Base-by-base conservation (phyloP, 1,140 invertebrate genomes). In the Saxidomus purpurata region DNA sequence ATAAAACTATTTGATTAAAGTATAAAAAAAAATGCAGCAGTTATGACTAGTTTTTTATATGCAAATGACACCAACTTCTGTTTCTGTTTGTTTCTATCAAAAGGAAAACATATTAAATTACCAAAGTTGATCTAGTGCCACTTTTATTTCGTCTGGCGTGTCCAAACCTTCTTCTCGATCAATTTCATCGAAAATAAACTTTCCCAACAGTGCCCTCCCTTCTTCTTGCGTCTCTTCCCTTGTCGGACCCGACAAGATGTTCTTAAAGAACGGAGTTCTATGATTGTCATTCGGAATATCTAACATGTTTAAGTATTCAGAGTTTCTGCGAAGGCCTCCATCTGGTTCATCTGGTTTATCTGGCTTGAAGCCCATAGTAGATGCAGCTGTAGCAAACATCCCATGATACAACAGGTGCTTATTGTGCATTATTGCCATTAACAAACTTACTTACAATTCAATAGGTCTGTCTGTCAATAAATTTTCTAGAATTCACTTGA, bases 211-310 rank as follows among this genome's bases (percentile, higher is more conserved):
- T 25, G 31, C 31, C 61, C 38, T 81, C 11, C 79, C 79, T 43
- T 81, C 79, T 81, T 81, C 49, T 8, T 19, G 17, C 0, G 79
- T 81, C 25, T 81, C 79, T 31, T 81, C 79, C 2, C 4, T 36
- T 8, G 43, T 81, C 34, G 40, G n/a, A n/a, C 9, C 15, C 9
- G 22, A 1, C 19, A 67, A 67, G 15, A 67, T 36, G 6, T 76
- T 76, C 8, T 49, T 28, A 22, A 81, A 81, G 22, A 81, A 81
- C 36, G 47, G 28, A 81, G 59, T 81, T 40, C 25, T 81, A 25
- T 38, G 19, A 49, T 81, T 81, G 79, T 81, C 79, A 61, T 81
- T 61, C 13, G 49, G 79, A 52, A 81, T 61, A 8, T 81, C 59
- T 28, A 81, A 61, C 17, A 4, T 36, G 0, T 1, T 9, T 4